Percentiles rank a stretch among this genome's conserved stretches.
Evolutionary conservation across 1,140 invertebrate species (phyloP).

Genomic region (Asobara japonica): DNA sequence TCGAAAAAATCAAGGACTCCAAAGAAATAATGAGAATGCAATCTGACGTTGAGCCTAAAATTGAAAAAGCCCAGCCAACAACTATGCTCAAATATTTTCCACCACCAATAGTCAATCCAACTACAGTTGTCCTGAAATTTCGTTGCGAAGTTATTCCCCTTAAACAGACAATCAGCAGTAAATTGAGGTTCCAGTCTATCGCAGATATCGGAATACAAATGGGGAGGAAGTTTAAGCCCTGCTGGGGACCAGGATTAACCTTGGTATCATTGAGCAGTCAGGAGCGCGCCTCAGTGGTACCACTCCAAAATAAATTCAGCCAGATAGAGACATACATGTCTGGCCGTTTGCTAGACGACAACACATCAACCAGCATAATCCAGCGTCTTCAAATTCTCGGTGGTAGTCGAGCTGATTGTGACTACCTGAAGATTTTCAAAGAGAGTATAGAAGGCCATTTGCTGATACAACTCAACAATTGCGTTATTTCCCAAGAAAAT

Average conservation of each 20-base stretch:
- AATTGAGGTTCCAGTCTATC: constrained; percentile 67
- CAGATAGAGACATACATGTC: constrained; percentile 52
- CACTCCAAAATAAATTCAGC: constrained; percentile 50
- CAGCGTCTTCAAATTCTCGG: constrained; percentile 60
- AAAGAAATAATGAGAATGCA: constrained; percentile 28
- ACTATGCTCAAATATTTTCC: constrained; percentile 43
- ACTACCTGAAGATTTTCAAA: constrained; percentile 51
- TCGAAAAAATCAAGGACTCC: not conserved
- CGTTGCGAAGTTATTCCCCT: constrained; percentile 63
- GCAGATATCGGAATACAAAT: constrained; percentile 71
- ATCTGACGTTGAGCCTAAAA: not conserved
- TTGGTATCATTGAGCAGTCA: constrained; percentile 67
- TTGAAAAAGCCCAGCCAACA: constrained; percentile 25
- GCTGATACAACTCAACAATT: constrained; percentile 63
- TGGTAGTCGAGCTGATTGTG: constrained; percentile 45
- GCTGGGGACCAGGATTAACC: constrained; percentile 77
- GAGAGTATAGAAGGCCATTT: constrained; percentile 67
- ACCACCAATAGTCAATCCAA: constrained; percentile 45
- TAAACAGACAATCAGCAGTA: constrained; percentile 60
- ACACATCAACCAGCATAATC: constrained; percentile 56
- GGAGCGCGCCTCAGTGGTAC: constrained; percentile 51
- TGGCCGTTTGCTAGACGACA: constrained; percentile 49
- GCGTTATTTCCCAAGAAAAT: constrained; percentile 60
- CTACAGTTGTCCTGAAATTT: constrained; percentile 59
- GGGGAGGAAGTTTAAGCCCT: constrained; percentile 77